A percentile compares a stretch with the other conserved stretches of the same genome.
phyloP scores from a whole-genome alignment of 92 coral and sea anemone species.

The Bergia puertoricense region DNA sequence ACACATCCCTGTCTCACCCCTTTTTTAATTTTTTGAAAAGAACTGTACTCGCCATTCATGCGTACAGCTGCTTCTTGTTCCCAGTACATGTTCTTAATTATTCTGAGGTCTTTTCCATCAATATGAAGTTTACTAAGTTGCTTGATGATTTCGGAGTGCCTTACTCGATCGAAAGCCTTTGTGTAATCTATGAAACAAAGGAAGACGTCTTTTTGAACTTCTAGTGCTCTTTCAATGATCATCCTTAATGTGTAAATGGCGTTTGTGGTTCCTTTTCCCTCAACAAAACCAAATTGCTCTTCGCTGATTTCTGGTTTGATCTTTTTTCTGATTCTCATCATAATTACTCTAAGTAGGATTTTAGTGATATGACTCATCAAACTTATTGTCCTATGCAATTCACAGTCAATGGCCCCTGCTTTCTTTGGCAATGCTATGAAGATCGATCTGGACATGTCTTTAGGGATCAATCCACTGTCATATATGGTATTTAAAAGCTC shows the following conservation, averaged over 20 bases:
- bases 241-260: not conserved
- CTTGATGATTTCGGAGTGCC: not conserved
- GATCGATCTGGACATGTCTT: not conserved
- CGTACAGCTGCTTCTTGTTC: no score
- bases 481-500: not conserved
- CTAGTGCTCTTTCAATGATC: not conserved
- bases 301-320: not conserved
- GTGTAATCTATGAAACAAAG: not conserved
- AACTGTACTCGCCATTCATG: no score
- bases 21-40: no score
- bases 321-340: not conserved
- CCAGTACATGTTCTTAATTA: no score
- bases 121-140: no score
- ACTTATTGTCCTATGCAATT: constrained; percentile 5
- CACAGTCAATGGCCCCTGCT: not conserved
- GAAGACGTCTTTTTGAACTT: not conserved
- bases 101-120: no score
- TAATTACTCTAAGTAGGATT: not conserved
- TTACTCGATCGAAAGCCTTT: not conserved
- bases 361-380: not conserved
- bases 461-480: not conserved
- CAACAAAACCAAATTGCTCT: not conserved
- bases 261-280: not conserved
- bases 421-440: not conserved
- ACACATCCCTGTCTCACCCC: no score